These are phyloP conservation scores for Megatriorchis doriae DNA, from an alignment of 2,113 vertebrate genomes.

Conservation along the genomic window DNA sequence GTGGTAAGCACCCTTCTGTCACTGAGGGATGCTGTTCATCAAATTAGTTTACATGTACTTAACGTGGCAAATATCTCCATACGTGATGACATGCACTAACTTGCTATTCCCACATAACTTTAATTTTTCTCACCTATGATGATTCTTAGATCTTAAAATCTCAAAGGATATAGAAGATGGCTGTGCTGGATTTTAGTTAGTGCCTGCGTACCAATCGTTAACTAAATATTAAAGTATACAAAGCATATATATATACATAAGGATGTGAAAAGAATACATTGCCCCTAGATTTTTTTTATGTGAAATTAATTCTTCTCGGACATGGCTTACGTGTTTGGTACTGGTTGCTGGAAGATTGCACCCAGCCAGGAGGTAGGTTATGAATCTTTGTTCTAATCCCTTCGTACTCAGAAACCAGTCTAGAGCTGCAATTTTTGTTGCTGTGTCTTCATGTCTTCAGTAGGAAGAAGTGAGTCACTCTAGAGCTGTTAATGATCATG, in stretches of 20 bases:
- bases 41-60: background rate
- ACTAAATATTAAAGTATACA: background rate
- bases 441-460: background rate
- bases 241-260: background rate
- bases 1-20: background rate
- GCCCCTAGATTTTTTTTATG: background rate
- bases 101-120: background rate
- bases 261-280: background rate
- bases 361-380: background rate
- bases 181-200: background rate
- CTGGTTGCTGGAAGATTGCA: background rate
- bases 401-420: background rate
- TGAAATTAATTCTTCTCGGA: background rate
- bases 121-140: background rate
- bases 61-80: background rate
- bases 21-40: background rate
- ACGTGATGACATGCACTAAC: background rate
- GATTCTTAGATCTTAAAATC: background rate
- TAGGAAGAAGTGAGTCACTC: background rate
- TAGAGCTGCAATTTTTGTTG: background rate
- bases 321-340: background rate
- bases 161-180: background rate
- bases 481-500: background rate
- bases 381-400: background rate
- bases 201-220: background rate